phyloP scores from a whole-genome alignment of 2,797 vertebrate genomes.

The Clarias platycephalus region DNA sequence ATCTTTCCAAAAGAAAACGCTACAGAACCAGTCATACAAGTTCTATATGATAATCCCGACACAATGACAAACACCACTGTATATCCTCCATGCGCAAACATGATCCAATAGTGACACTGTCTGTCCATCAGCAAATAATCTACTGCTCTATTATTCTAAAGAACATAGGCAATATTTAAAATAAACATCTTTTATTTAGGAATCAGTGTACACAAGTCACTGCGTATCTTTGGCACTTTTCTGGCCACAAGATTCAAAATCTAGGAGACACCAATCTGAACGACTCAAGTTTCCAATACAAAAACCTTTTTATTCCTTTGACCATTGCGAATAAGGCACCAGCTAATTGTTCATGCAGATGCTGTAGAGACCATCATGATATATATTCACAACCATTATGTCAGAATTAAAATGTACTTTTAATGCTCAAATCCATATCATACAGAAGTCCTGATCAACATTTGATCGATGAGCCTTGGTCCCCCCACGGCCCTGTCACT shows the following conservation, averaged over 20 bases:
- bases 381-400: background rate
- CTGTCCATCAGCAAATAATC: background rate
- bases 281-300: background rate
- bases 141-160: background rate
- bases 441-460: no score
- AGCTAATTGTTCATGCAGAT: background rate
- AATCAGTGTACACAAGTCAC: background rate
- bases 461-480: no score
- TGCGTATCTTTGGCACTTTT: background rate
- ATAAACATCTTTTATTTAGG: background rate
- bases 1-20: background rate
- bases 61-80: constrained; percentile 10
- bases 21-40: constrained; percentile 9
- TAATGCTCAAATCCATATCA: no score
- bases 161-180: background rate
- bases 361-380: no score
- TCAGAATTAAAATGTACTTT: background rate
- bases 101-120: background rate
- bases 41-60: constrained; percentile 18
- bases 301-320: background rate
- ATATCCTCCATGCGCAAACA: background rate
- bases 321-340: background rate
- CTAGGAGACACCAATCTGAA: background rate
- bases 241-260: background rate
- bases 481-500: no score